Evolutionary conservation across 1,140 invertebrate genomes (phyloP).

Genomic region (Pollicipes pollicipes): DNA sequence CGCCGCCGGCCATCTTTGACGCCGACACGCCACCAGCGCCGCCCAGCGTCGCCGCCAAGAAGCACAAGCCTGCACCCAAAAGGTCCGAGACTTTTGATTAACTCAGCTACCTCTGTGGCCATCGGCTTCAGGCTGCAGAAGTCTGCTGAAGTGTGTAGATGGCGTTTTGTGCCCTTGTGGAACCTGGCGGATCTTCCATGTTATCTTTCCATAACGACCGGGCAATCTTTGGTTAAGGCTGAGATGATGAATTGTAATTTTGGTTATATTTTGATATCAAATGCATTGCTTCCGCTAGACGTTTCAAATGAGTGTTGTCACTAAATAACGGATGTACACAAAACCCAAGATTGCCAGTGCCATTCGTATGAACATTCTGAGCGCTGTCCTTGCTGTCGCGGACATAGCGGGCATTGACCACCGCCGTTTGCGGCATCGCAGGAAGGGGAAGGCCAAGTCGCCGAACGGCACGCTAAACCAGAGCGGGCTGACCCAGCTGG

Average conservation of each 20-base stretch:
- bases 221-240: too few relatives aligned
- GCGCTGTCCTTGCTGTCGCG: too few relatives aligned
- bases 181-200: too few relatives aligned
- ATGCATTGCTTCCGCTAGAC: too few relatives aligned
- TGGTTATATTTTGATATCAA: too few relatives aligned
- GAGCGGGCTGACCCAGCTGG: background rate
- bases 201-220: too few relatives aligned
- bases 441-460: constrained; percentile 5
- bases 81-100: background rate
- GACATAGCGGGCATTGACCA: background rate
- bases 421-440: background rate
- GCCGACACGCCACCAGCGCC: constrained; percentile 8
- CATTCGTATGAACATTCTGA: too few relatives aligned
- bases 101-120: too few relatives aligned
- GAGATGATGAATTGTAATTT: background rate
- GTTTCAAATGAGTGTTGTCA: background rate
- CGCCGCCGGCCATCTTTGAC: constrained; percentile 18
- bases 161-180: too few relatives aligned
- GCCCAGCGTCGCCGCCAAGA: background rate
- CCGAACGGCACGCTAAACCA: background rate
- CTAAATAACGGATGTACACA: too few relatives aligned
- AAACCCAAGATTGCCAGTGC: too few relatives aligned
- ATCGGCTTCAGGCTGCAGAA: background rate
- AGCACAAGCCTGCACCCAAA: constrained; percentile 6
- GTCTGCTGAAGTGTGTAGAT: too few relatives aligned